Conservation (phyloP, 2,113 vertebrate genomes). For the Prochilodus magdalenae region DNA sequence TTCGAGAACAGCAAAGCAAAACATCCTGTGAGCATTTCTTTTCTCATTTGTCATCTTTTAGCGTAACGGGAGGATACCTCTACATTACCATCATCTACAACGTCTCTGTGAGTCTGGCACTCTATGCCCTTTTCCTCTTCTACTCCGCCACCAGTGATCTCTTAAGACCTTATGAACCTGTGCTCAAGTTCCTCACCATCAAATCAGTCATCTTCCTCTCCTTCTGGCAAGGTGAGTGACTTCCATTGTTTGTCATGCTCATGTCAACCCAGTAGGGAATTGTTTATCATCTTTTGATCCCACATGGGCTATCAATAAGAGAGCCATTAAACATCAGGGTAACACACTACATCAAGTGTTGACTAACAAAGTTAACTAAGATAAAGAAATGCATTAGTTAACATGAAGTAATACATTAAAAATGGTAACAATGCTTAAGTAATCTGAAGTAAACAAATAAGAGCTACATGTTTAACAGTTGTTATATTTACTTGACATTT, state of each 20-base stretch:
- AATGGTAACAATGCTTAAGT: too few species aligned
- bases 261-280: too few species aligned
- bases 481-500: too few species aligned
- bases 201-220: slow-evolving; percentile 97
- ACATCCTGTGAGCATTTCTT: background rate
- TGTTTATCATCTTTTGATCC: too few species aligned
- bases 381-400: too few species aligned
- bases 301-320: too few species aligned
- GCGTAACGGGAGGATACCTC: slow-evolving; percentile 90
- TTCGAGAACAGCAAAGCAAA: background rate
- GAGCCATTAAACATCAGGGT: too few species aligned
- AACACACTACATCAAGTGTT: too few species aligned
- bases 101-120: slow-evolving; percentile 90
- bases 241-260: background rate
- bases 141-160: slow-evolving; percentile 93
- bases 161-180: slow-evolving; percentile 87
- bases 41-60: slow-evolving; percentile 58
- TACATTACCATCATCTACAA: slow-evolving; percentile 97
- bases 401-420: too few species aligned
- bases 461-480: too few species aligned
- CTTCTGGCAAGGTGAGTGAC: slow-evolving; percentile 92
- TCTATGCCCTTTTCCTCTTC: slow-evolving; percentile 95
- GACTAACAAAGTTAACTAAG: too few species aligned
- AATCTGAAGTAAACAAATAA: too few species aligned
- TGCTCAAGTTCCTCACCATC: slow-evolving; percentile 96